phyloP scores from a whole-genome alignment of 92 coral and sea anemone genomes.

The Phenganax marumi region DNA sequence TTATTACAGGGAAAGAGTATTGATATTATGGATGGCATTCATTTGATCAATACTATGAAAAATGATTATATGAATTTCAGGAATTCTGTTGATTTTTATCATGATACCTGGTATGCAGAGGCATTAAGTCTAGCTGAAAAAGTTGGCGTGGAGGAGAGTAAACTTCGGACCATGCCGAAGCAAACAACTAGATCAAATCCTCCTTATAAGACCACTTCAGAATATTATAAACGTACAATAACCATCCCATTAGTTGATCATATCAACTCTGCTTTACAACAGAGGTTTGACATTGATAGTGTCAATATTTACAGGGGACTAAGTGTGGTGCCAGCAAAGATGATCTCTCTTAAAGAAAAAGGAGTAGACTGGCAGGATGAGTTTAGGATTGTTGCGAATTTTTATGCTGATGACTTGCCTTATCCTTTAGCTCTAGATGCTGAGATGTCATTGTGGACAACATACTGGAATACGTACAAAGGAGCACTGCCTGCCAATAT shows the following conservation, averaged over 20 bases:
- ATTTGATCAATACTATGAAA: too few species aligned
- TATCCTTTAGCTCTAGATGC: background rate
- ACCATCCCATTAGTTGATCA: background rate
- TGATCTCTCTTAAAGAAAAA: background rate
- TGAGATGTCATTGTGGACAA: background rate
- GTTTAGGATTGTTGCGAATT: background rate
- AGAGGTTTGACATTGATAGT: too few species aligned
- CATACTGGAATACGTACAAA: background rate
- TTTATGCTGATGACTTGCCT: background rate
- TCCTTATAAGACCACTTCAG: background rate
- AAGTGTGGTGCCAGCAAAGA: too few species aligned
- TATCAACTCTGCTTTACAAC: too few species aligned
- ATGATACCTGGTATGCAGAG: too few species aligned
- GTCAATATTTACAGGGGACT: too few species aligned
- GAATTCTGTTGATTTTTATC: too few species aligned
- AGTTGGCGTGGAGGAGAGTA: background rate
- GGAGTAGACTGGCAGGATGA: background rate
- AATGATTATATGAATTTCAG: too few species aligned
- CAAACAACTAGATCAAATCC: too few species aligned
- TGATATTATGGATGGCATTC: background rate
- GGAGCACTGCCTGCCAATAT: too few species aligned
- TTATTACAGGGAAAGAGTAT: conserved; percentile 9
- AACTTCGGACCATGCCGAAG: background rate
- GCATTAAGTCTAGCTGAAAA: background rate
- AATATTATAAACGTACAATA: background rate